These are phyloP conservation scores for Amniataba percoides DNA, from an alignment of 2,797 vertebrate species.

Conservation along the genomic window DNA sequence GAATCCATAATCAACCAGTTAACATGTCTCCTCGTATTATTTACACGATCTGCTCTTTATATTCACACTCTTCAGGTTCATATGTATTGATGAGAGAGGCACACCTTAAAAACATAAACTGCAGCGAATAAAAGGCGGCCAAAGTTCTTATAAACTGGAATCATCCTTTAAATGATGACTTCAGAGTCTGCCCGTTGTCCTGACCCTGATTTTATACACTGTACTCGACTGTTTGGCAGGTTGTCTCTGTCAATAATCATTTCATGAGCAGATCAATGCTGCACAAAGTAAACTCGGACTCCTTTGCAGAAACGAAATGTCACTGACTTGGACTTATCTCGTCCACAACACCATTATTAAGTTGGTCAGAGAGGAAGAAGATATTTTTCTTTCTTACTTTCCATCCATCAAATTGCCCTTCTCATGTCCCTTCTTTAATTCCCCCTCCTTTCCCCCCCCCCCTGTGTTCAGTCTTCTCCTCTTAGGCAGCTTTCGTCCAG, in stretches of 20 bases:
- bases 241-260: conserved; percentile 40
- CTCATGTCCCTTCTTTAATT: conserved; percentile 2
- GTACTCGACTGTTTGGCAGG: not conserved
- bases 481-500: conserved; percentile 55
- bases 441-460: not conserved
- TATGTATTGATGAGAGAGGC: not conserved
- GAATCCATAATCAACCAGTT: not conserved
- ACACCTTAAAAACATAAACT: too few relatives aligned
- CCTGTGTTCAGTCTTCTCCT: conserved; percentile 14
- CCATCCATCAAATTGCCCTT: conserved; percentile 26
- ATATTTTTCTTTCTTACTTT: conserved; percentile 28
- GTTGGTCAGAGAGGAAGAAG: conserved; percentile 19
- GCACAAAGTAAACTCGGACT: conserved; percentile 38
- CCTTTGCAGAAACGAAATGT: conserved; percentile 35
- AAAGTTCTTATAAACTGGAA: conserved; percentile 1
- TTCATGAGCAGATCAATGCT: conserved; percentile 42
- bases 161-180: conserved; percentile 3
- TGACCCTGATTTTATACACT: not conserved
- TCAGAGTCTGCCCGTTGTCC: not conserved
- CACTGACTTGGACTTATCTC: conserved; percentile 3
- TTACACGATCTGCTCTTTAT: not conserved
- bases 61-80: too few relatives aligned
- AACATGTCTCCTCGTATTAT: not conserved
- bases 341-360: conserved; percentile 30
- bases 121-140: not conserved